Evolutionary conservation across 1,140 invertebrate species (phyloP).

Genomic region (Probaryconus sp.): DNA sequence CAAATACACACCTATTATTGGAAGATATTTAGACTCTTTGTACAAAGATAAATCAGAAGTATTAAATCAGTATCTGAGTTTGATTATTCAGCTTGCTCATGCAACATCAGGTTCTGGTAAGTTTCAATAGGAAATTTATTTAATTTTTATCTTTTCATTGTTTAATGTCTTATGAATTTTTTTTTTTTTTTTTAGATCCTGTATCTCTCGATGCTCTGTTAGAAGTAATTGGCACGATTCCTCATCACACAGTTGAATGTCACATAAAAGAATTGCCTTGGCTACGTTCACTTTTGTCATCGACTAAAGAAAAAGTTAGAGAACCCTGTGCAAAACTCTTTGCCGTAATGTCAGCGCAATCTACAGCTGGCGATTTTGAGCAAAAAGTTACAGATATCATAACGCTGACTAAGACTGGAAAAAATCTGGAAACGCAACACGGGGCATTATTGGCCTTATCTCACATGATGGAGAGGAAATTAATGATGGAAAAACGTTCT

Average conservation of each 20-base stretch:
- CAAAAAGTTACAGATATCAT: constrained; percentile 79
- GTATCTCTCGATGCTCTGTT: constrained; percentile 84
- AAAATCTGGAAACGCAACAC: constrained; percentile 85
- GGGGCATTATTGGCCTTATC: constrained; percentile 84
- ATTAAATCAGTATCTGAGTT: constrained; percentile 82
- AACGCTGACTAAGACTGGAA: constrained; percentile 75
- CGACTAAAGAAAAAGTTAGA: constrained; percentile 86
- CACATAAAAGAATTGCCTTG: constrained; percentile 81
- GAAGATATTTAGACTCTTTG: constrained; percentile 79
- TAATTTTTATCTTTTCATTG: background rate
- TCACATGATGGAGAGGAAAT: constrained; percentile 83
- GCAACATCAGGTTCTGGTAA: constrained; percentile 71
- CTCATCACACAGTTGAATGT: constrained; percentile 80
- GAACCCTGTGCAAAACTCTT: constrained; percentile 84
- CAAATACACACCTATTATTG: constrained; percentile 81
- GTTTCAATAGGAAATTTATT: constrained; percentile 4
- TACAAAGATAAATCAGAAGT: constrained; percentile 78
- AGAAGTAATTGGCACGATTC: constrained; percentile 85
- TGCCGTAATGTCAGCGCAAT: constrained; percentile 81
- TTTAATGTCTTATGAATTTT: background rate
- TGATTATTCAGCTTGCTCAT: constrained; percentile 82
- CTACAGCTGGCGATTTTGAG: constrained; percentile 79
- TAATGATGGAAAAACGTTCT: constrained; percentile 77
- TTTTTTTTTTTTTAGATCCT: constrained; percentile 73
- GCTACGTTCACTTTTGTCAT: constrained; percentile 82